Evolutionary conservation across 2,888 invertebrate genomes (phyloP).

Genomic region (Andricus curvator): DNA sequence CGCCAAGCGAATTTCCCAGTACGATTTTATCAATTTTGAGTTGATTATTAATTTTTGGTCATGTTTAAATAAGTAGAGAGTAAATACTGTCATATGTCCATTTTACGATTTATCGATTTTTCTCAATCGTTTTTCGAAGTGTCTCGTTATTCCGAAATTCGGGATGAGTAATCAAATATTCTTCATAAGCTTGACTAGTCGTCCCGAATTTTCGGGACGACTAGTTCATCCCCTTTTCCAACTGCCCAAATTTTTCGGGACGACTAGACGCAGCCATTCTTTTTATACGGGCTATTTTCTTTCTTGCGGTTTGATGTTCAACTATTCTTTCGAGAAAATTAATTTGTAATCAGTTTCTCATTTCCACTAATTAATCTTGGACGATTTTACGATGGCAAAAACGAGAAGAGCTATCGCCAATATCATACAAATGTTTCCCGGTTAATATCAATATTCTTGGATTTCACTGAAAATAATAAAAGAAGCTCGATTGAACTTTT

Average conservation of each 20-base stretch:
- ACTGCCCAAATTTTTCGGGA: too few relatives aligned
- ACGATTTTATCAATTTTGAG: not conserved
- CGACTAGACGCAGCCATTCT: too few relatives aligned
- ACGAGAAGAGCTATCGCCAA: not conserved
- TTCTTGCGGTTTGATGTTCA: too few relatives aligned
- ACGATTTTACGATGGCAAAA: not conserved
- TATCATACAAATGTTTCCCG: not conserved
- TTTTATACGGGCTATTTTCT: not conserved
- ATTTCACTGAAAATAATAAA: not conserved
- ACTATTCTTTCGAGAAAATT: not conserved
- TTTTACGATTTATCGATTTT: not conserved
- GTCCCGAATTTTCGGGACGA: too few relatives aligned
- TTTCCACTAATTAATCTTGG: not conserved
- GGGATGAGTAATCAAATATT: too few relatives aligned
- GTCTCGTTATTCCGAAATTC: too few relatives aligned
- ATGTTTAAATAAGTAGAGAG: slow-evolving; percentile 1
- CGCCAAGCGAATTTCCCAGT: not conserved
- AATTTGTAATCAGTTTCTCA: not conserved
- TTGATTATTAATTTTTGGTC: slow-evolving; percentile 15
- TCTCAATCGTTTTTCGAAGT: too few relatives aligned
- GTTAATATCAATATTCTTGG: not conserved
- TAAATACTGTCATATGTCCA: not conserved
- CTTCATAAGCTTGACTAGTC: too few relatives aligned
- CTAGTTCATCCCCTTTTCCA: too few relatives aligned
- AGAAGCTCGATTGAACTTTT: not conserved